Percentiles rank a stretch among this genome's conserved stretches.
Conservation (phyloP, 2,888 invertebrate genomes). For the Lithophane leautieri region DNA sequence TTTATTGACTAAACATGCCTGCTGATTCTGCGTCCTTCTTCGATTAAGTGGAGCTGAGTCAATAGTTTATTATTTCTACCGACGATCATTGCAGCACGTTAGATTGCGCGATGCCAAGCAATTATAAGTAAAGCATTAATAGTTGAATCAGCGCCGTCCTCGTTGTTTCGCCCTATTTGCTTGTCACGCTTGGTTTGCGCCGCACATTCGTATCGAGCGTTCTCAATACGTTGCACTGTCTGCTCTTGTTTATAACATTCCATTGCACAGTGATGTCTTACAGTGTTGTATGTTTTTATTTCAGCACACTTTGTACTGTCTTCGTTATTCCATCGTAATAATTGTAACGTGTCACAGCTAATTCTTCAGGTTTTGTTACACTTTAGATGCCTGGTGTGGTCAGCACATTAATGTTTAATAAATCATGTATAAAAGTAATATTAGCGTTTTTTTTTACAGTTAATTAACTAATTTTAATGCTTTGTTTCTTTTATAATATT, state of each 20-base stretch:
- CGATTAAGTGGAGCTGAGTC: slow-evolving; percentile 3
- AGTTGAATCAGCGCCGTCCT: slow-evolving; percentile 75
- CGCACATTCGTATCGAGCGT: slow-evolving; percentile 70
- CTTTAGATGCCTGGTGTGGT: slow-evolving; percentile 76
- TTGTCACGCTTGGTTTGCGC: slow-evolving; percentile 80
- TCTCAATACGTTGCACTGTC: slow-evolving; percentile 70
- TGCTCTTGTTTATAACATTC: slow-evolving; percentile 71
- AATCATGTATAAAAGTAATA: slow-evolving; percentile 17
- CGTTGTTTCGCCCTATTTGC: slow-evolving; percentile 84
- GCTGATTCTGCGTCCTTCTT: slow-evolving; percentile 16
- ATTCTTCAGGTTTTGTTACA: slow-evolving; percentile 52
- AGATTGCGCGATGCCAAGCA: slow-evolving; percentile 52
- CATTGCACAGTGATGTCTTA: slow-evolving; percentile 69
- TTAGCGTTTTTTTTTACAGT: slow-evolving; percentile 1
- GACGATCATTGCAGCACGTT: slow-evolving; percentile 29
- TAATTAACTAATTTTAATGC: slow-evolving; percentile 45
- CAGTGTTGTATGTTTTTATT: slow-evolving; percentile 67
- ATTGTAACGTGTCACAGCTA: slow-evolving; percentile 43
- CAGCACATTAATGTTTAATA: slow-evolving; percentile 53
- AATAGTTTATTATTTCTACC: slow-evolving; percentile 25
- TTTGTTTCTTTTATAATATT: slow-evolving; percentile 48
- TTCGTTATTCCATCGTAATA: slow-evolving; percentile 58
- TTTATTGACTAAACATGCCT: slow-evolving; percentile 6
- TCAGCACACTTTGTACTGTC: slow-evolving; percentile 70
- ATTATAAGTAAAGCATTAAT: slow-evolving; percentile 75